Percentiles rank a stretch among this genome's conserved stretches.
phyloP scores from a whole-genome alignment of 2,113 vertebrate genomes.

The Poecilia latipinna region DNA sequence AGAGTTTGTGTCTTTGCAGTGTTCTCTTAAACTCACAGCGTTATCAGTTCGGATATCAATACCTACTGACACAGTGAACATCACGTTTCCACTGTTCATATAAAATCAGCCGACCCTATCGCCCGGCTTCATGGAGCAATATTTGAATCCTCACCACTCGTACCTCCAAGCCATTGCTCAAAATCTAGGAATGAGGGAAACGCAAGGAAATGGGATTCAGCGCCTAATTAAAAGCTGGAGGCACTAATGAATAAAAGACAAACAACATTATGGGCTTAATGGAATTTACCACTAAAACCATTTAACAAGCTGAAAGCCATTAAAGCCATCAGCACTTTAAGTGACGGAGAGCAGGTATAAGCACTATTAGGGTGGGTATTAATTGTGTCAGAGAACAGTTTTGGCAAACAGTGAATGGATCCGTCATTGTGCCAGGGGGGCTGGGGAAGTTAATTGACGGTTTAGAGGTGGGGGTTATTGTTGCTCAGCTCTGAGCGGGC shows the following conservation, averaged over 20 bases:
- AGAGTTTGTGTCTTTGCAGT: no score
- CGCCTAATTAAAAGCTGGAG: conserved; percentile 17
- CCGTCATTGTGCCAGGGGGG: conserved; percentile 49
- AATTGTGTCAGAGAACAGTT: conserved; percentile 57
- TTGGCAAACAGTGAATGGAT: conserved; percentile 68
- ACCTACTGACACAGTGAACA: background rate
- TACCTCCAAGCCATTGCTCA: background rate
- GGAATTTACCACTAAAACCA: conserved; percentile 34
- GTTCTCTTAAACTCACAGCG: no score
- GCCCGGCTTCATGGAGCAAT: background rate
- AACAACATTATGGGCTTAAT: conserved; percentile 32
- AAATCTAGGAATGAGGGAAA: background rate
- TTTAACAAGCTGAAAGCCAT: conserved; percentile 36
- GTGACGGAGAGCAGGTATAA: conserved; percentile 60
- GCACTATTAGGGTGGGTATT: conserved; percentile 41
- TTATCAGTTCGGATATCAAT: background rate
- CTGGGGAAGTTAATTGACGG: conserved; percentile 59
- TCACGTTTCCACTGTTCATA: no score
- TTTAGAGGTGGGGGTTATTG: conserved; percentile 61
- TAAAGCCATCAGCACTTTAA: conserved; percentile 26
- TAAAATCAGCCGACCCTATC: no score
- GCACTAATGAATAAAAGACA: conserved; percentile 16
- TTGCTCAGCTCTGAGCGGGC: conserved; percentile 51
- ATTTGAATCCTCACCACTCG: background rate
- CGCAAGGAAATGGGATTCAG: background rate